Evolutionary conservation across 2,888 invertebrate genomes (phyloP).

Genomic region (Himalopsyche tibetana): DNA sequence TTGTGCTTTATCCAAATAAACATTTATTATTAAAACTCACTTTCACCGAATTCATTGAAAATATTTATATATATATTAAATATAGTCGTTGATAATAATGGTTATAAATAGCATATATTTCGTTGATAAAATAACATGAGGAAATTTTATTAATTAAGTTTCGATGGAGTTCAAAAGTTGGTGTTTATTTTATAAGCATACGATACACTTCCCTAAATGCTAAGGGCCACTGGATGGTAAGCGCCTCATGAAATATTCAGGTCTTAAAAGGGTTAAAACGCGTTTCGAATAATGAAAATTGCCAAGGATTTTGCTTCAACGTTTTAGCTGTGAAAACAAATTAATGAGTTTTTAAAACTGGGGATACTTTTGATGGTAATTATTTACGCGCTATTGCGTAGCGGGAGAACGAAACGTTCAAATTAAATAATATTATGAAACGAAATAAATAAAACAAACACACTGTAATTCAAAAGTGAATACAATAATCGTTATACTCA

Average conservation of each 20-base stretch:
- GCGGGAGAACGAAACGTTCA: background rate
- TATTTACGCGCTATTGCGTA: slow-evolving; percentile 8
- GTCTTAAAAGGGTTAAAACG: slow-evolving; percentile 64
- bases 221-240: slow-evolving; percentile 50
- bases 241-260: slow-evolving; percentile 61
- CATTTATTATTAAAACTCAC: too few relatives aligned
- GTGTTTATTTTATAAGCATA: slow-evolving; percentile 31
- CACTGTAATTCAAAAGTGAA: background rate
- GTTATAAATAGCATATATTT: too few relatives aligned
- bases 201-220: slow-evolving; percentile 26
- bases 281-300: slow-evolving; percentile 65
- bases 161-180: slow-evolving; percentile 1
- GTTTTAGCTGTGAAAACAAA: slow-evolving; percentile 57
- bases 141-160: slow-evolving; percentile 13
- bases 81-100: too few relatives aligned
- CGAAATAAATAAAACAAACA: slow-evolving; percentile 15
- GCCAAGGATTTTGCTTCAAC: slow-evolving; percentile 63
- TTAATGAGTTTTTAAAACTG: slow-evolving; percentile 47
- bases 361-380: slow-evolving; percentile 42
- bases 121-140: background rate
- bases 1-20: too few relatives aligned
- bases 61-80: too few relatives aligned
- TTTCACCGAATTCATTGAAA: too few relatives aligned
- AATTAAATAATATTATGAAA: background rate
- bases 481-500: too few relatives aligned